A percentile compares a stretch with the other conserved stretches of the same genome.
Conservation (phyloP, 2,113 vertebrate genomes). For the Ramphastos sulfuratus region DNA sequence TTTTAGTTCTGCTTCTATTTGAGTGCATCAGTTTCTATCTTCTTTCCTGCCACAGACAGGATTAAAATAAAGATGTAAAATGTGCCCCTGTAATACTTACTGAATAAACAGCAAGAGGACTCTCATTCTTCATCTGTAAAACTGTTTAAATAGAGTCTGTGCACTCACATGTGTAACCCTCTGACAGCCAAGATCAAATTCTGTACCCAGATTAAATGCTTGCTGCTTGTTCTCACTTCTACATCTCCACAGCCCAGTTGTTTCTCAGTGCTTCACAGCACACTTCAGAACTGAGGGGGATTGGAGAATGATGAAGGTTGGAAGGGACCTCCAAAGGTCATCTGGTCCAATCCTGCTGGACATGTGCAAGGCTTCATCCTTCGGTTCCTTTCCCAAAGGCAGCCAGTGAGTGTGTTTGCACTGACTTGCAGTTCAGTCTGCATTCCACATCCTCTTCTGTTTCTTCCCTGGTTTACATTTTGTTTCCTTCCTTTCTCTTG, state of each 20-base stretch:
- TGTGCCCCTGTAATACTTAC: background rate
- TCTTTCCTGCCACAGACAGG: background rate
- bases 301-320: too few relatives aligned
- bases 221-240: background rate
- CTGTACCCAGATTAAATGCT: background rate
- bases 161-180: accelerated
- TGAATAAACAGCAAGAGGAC: background rate
- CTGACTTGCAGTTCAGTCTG: background rate
- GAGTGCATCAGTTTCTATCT: background rate
- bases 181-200: background rate
- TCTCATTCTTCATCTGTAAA: background rate
- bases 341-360: too few relatives aligned
- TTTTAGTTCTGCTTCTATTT: background rate
- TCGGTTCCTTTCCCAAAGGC: background rate
- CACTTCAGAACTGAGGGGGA: background rate
- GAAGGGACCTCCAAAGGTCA: too few relatives aligned
- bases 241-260: background rate
- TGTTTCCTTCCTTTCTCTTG: background rate
- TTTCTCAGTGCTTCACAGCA: background rate
- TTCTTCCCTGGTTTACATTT: background rate
- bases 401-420: background rate
- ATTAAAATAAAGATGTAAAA: background rate
- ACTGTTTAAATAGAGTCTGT: background rate
- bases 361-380: background rate
- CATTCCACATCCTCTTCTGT: background rate